A percentile compares a stretch with the other conserved stretches of the same genome.
Evolutionary conservation across 2,797 vertebrate species (phyloP).

Genomic region (Notolepis coatsorum): DNA sequence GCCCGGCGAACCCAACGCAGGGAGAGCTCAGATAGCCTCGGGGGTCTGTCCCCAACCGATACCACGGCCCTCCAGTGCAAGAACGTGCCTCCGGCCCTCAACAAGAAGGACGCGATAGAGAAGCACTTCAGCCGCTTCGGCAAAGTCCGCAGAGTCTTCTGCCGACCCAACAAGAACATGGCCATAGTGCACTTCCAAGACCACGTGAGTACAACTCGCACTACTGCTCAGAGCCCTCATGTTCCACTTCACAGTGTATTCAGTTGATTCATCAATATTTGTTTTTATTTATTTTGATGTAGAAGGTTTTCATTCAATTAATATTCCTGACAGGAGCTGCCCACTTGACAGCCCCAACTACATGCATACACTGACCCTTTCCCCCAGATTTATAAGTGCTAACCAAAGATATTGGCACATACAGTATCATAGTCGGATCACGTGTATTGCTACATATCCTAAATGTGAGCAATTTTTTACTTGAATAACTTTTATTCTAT

Average conservation of each 20-base stretch:
- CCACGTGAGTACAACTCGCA: slow-evolving; percentile 83
- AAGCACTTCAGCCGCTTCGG: slow-evolving; percentile 88
- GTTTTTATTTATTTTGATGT: too few species aligned
- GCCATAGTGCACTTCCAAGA: slow-evolving; percentile 88
- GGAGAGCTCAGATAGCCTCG: slow-evolving; percentile 81
- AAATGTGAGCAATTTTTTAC: too few species aligned
- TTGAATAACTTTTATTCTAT: too few species aligned
- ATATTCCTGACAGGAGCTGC: too few species aligned
- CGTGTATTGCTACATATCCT: too few species aligned
- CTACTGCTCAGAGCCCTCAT: neutral
- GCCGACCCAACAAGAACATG: slow-evolving; percentile 81
- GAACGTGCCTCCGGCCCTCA: slow-evolving; percentile 85
- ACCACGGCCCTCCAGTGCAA: slow-evolving; percentile 84
- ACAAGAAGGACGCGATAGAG: slow-evolving; percentile 81
- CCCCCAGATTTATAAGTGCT: too few species aligned
- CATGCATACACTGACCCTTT: too few species aligned
- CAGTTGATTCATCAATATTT: too few species aligned
- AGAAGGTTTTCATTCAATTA: too few species aligned
- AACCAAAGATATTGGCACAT: too few species aligned
- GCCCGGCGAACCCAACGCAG: slow-evolving; percentile 63
- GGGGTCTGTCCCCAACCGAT: slow-evolving; percentile 72
- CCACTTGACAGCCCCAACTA: too few species aligned
- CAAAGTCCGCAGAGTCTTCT: slow-evolving; percentile 83
- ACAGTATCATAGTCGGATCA: too few species aligned
- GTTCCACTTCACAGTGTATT: neutral